These are phyloP conservation scores for Papilio gigon DNA, from an alignment of 2,888 invertebrate genomes.

Conservation along the genomic window DNA sequence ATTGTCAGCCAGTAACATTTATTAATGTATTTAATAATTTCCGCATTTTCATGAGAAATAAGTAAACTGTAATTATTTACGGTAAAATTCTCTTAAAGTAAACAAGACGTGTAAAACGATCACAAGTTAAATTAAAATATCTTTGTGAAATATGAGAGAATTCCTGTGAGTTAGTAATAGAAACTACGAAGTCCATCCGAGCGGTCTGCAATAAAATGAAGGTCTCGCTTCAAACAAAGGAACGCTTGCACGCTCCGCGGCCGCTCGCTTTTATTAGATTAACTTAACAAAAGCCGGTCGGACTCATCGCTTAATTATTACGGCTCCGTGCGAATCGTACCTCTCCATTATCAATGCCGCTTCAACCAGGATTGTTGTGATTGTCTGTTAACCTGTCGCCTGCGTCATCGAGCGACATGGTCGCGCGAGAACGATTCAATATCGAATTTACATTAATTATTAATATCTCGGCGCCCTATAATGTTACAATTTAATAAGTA, in stretches of 20 bases:
- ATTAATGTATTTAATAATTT: too few species aligned
- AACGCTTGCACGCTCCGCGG: slow-evolving; percentile 47
- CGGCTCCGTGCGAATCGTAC: slow-evolving; percentile 47
- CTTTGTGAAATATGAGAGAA: slow-evolving; percentile 23
- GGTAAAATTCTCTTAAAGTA: too few species aligned
- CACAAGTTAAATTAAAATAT: slow-evolving; percentile 20
- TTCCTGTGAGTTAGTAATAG: slow-evolving; percentile 25
- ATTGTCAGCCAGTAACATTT: too few species aligned
- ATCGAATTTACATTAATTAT: background rate
- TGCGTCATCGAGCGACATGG: background rate
- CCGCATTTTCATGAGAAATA: background rate
- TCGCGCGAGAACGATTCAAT: background rate
- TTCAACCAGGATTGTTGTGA: slow-evolving; percentile 37
- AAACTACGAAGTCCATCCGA: slow-evolving; percentile 23
- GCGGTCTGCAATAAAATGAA: slow-evolving; percentile 36
- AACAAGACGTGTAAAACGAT: slow-evolving; percentile 3
- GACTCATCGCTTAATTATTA: slow-evolving; percentile 56
- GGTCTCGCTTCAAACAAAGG: slow-evolving; percentile 40
- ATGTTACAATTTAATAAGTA: background rate
- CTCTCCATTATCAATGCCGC: slow-evolving; percentile 46
- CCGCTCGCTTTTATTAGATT: slow-evolving; percentile 62
- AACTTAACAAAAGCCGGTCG: slow-evolving; percentile 65
- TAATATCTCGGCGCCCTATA: background rate
- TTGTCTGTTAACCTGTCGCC: slow-evolving; percentile 22
- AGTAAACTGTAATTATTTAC: too few species aligned